Base-by-base conservation (phyloP, 2,797 vertebrate species). In the Decapterus maruadsi region DNA sequence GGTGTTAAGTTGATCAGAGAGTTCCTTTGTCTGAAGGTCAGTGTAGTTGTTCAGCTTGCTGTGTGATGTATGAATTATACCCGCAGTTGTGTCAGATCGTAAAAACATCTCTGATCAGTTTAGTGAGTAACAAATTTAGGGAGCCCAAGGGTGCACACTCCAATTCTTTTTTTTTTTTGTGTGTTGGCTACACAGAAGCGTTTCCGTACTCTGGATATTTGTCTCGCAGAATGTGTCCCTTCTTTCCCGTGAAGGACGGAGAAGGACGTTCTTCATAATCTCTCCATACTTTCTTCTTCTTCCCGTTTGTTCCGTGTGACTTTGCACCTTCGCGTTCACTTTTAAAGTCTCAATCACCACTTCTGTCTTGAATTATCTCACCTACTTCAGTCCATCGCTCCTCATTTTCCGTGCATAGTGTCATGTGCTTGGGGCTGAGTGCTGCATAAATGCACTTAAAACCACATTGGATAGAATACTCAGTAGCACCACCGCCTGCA, bases 41-140 rank as follows among this genome's bases (percentile, higher is more conserved):
- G 31, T 17, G 51, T 11, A 8, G 64, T 13, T 8, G 50, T 40
- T 78, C 5, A 34, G 65, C 72, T 43, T 34, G 43, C 78, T 1
- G 45, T 11, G 4, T 86, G 78, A 87, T 88, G 60, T 80, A 87
- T 89, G 84, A 83, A 76, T 82, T 78, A 76, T 72, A 46, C 20
- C 46, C 54, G 4, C 50, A 26, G 75, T 74, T 69, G 68, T 86
- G 85, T 84, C 83, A 79, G 64, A 85, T 82, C 56, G 46, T 85
- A 77, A 87, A 89, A 85, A 82, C 72, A 81, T 89, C 84, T 90
- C 83, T 34, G 72, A 84, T 91, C 84, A 86, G 77, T 91, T 88
- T 87, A 82, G 81, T 6, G 50, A 72, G 80, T 84, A 86, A 90
- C 83, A 85, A 63, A 85, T 89, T 89, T 83, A 76, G 68, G 72